Evolutionary conservation across 2,797 vertebrate species (phyloP), one percentile per base, ranked within the genome.

Genomic region (Intellagama lesueurii): DNA sequence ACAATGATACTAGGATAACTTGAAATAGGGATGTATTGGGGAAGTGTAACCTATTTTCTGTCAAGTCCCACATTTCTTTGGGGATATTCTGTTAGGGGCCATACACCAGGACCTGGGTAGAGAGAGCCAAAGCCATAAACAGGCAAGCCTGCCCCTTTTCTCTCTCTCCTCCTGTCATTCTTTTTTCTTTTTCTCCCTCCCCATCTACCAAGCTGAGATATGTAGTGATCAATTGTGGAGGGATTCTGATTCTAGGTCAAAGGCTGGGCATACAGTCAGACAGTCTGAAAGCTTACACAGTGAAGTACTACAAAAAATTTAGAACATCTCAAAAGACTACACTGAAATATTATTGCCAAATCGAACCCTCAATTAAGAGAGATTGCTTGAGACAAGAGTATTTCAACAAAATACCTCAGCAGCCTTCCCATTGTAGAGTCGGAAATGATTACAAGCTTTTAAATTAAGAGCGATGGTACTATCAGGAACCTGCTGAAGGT

Each of bases 381-480:
- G 56, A 93, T 85, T 47, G 30, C 85, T 81, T 85, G 5, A 60
- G 64, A 90, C 77, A 95, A 92, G 85, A 49, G 68, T 47, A 83
- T 52, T 90, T 69, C 85, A 82, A 87, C 1, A 87, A 86, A 90
- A 90, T 97, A 99, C 99, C 98, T 99, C 99, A 7, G 99, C 99
- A 72, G 98, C 98, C 94, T 99, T 99, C 93, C 98, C 99, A 0
- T 99, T 99, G 96, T 98, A 99, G 64, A 99, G 98, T 93, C 98
- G 97, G 94, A 99, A 99, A 95, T 99, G 98, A 95, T 99, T 99
- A 94, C 99, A 99, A 93, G 99, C 99, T 95, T 99, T 99, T 24
- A 99, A 98, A 94, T 99, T 99, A 91, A 99, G 98, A 79, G 99
- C 99, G 82, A 99, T 99, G 78, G 98, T 99, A 79, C 99, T 99